These are phyloP conservation scores for Tholera decimalis DNA, from an alignment of 2,888 invertebrate genomes.

Conservation along the genomic window DNA sequence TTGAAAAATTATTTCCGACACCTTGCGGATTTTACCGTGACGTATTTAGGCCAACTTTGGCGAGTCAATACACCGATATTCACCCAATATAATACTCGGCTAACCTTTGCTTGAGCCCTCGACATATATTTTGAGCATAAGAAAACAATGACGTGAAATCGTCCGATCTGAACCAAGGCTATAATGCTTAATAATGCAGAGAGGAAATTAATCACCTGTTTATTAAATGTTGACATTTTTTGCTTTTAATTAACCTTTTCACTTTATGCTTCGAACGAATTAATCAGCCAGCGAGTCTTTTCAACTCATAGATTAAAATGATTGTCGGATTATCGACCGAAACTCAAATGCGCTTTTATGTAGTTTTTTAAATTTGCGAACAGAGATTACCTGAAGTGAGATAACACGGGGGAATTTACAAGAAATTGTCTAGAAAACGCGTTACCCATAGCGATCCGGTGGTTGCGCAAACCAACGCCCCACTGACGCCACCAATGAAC, in stretches of 20 bases:
- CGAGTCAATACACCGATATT: slow-evolving; percentile 57
- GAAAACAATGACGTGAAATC: slow-evolving; percentile 91
- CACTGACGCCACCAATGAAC: slow-evolving; percentile 87
- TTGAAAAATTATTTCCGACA: slow-evolving; percentile 28
- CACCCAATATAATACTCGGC: slow-evolving; percentile 75
- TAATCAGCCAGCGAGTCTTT: slow-evolving; percentile 40
- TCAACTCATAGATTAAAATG: slow-evolving; percentile 39
- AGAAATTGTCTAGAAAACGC: slow-evolving; percentile 80
- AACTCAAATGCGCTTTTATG: slow-evolving; percentile 2
- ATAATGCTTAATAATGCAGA: slow-evolving; percentile 77
- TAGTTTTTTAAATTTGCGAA: slow-evolving; percentile 8
- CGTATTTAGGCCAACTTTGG: slow-evolving; percentile 51
- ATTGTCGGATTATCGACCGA: slow-evolving; percentile 30
- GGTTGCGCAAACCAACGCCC: slow-evolving; percentile 86
- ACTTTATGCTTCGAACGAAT: slow-evolving; percentile 61
- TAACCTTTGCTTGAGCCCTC: slow-evolving; percentile 89
- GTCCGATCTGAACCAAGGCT: slow-evolving; percentile 85
- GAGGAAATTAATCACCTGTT: slow-evolving; percentile 82
- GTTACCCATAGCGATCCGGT: slow-evolving; percentile 78
- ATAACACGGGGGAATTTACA: slow-evolving; percentile 65
- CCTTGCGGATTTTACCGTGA: slow-evolving; percentile 45
- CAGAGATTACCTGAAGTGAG: slow-evolving; percentile 56
- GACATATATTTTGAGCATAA: slow-evolving; percentile 89
- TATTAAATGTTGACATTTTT: slow-evolving; percentile 75
- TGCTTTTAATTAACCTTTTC: slow-evolving; percentile 66